A percentile compares a stretch with the other conserved stretches of the same genome.
Conservation (phyloP, 2,113 vertebrate genomes). For the Amazona vittata region DNA sequence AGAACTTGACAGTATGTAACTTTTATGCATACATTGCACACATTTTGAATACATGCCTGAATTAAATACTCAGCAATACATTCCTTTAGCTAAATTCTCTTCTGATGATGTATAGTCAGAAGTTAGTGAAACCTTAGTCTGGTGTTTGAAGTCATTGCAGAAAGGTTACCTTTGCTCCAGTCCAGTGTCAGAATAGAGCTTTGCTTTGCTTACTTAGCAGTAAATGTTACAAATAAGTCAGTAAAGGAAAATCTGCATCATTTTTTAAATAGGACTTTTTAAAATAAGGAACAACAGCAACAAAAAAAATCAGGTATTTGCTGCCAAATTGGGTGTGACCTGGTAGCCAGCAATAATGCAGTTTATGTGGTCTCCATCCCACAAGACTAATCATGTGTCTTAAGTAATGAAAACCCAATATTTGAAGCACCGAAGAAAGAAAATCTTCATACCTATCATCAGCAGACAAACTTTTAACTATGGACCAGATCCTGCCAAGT, state of each 20-base stretch:
- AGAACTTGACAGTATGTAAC: neutral
- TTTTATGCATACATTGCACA: rapidly evolving
- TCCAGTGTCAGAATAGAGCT: neutral
- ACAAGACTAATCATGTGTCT: neutral
- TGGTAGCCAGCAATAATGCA: neutral
- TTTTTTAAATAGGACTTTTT: neutral
- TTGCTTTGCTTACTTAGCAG: neutral
- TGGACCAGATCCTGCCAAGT: neutral
- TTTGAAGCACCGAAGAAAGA: neutral
- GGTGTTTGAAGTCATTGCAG: neutral
- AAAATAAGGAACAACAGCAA: neutral
- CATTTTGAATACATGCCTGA: neutral
- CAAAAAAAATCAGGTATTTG: neutral
- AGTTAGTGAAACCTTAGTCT: neutral
- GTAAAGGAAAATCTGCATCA: neutral
- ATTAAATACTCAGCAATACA: neutral
- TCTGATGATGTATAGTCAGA: neutral
- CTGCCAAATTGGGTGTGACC: neutral
- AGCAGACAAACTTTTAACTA: neutral
- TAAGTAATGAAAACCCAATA: neutral
- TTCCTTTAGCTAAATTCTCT: neutral
- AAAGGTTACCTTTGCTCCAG: neutral
- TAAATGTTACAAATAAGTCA: neutral
- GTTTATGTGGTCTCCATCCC: neutral
- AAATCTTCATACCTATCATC: neutral